A percentile compares a stretch with the other conserved stretches of the same genome.
Conservation (phyloP, 1,140 invertebrate genomes). For the Caenorhabditis inopinata region DNA sequence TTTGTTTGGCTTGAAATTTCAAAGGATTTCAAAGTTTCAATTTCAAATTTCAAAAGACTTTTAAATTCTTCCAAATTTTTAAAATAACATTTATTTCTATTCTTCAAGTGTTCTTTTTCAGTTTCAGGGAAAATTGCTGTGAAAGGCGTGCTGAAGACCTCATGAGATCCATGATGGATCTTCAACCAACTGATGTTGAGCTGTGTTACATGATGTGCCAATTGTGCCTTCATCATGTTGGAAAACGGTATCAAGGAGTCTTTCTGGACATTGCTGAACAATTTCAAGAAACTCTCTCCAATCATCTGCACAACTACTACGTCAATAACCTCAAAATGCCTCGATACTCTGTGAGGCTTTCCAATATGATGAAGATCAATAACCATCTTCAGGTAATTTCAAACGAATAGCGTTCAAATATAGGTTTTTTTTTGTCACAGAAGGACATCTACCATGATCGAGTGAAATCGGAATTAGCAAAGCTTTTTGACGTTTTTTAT, state of each 20-base stretch:
- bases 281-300: not conserved
- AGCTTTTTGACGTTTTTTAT: not conserved
- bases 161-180: not conserved
- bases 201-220: conserved; percentile 1
- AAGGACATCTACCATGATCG: not conserved
- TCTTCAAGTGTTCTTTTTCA: not conserved
- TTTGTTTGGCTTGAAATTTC: too few relatives aligned
- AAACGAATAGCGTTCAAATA: too few relatives aligned
- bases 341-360: not conserved
- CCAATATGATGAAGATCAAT: conserved; percentile 5
- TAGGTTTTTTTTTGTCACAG: not conserved
- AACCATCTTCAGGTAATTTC: not conserved
- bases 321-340: not conserved
- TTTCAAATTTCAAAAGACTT: too few relatives aligned
- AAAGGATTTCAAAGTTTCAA: too few relatives aligned
- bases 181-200: not conserved
- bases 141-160: not conserved
- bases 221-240: not conserved
- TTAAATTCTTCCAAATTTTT: not conserved
- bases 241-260: not conserved
- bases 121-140: not conserved
- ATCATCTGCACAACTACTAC: not conserved
- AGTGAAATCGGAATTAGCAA: not conserved
- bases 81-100: not conserved
- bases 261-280: too few relatives aligned